Evolutionary conservation across 2,888 invertebrate species (phyloP).

Genomic region (Chesias legatella): DNA sequence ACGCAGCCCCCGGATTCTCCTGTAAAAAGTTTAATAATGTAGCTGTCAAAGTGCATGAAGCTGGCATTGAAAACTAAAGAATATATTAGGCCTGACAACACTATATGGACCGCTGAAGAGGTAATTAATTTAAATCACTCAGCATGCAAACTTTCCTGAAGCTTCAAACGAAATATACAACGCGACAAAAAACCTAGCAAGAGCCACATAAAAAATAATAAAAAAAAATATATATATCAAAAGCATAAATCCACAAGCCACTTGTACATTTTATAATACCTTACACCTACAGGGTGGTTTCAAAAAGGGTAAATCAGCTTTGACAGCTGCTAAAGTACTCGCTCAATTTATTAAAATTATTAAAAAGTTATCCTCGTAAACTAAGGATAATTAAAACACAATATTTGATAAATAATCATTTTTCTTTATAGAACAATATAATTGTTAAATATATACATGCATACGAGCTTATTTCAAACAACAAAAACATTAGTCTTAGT

Average conservation of each 20-base stretch:
- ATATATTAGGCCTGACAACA: constrained; percentile 64
- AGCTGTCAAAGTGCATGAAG: constrained; percentile 19
- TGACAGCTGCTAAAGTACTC: too few relatives aligned
- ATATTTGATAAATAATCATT: too few relatives aligned
- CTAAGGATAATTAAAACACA: too few relatives aligned
- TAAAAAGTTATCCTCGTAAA: too few relatives aligned
- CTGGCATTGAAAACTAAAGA: constrained; percentile 71
- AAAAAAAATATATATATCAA: constrained; percentile 22
- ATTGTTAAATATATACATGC: too few relatives aligned
- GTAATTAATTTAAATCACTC: constrained; percentile 67
- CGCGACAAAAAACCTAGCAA: constrained; percentile 39
- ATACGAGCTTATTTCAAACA: too few relatives aligned
- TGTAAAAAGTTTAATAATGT: background rate
- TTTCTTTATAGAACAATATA: too few relatives aligned
- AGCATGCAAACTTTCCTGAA: constrained; percentile 41
- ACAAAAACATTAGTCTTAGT: too few relatives aligned
- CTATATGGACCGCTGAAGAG: constrained; percentile 75
- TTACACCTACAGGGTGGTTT: constrained; percentile 33
- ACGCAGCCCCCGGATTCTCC: too few relatives aligned
- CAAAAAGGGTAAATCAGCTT: too few relatives aligned
- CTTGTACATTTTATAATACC: constrained; percentile 36
- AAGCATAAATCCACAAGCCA: constrained; percentile 45
- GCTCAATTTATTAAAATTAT: too few relatives aligned
- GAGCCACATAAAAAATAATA: constrained; percentile 31
- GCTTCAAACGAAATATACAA: constrained; percentile 27